Percentiles rank a stretch among this genome's conserved stretches.
These are phyloP conservation scores for Xenentodon cancila DNA, from an alignment of 2,797 vertebrate genomes.

Conservation along the genomic window DNA sequence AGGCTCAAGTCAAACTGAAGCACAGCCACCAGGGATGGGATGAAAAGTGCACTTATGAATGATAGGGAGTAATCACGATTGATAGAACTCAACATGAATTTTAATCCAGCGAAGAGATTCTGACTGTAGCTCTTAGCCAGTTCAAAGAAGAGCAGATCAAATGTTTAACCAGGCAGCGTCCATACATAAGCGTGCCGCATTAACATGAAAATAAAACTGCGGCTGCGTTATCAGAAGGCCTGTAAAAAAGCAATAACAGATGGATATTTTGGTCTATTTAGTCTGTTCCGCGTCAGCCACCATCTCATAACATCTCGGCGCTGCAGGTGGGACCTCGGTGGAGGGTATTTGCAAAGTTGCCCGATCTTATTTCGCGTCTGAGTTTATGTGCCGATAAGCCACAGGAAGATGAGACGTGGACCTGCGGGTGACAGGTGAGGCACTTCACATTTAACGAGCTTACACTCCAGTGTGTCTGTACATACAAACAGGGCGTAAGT, in stretches of 20 bases:
- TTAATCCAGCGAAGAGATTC: slow-evolving; percentile 14
- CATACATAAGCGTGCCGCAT: slow-evolving; percentile 20
- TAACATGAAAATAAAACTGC: slow-evolving; percentile 31
- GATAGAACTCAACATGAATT: slow-evolving; percentile 25
- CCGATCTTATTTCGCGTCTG: slow-evolving; percentile 19
- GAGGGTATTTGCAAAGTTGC: slow-evolving; percentile 45
- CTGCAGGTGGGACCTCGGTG: slow-evolving; percentile 38
- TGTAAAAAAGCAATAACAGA: slow-evolving; percentile 28
- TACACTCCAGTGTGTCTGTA: slow-evolving; percentile 76
- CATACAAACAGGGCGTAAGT: slow-evolving; percentile 80
- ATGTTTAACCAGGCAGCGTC: slow-evolving; percentile 18
- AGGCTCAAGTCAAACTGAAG: slow-evolving; percentile 15
- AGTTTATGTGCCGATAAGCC: slow-evolving; percentile 62
- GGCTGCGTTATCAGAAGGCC: slow-evolving; percentile 3
- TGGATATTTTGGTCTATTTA: slow-evolving; percentile 41
- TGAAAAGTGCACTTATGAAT: slow-evolving; percentile 29
- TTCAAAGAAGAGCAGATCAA: slow-evolving; percentile 31
- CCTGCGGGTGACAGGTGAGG: slow-evolving; percentile 70
- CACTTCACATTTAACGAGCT: slow-evolving; percentile 83
- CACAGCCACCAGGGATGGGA: slow-evolving; percentile 13
- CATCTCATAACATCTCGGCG: slow-evolving; percentile 30
- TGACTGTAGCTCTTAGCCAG: not conserved
- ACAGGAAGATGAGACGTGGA: slow-evolving; percentile 54
- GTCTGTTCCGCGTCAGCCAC: slow-evolving; percentile 29
- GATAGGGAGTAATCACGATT: slow-evolving; percentile 25